phyloP scores from a whole-genome alignment of 2,888 invertebrate species.

The Dendrolimus houi region DNA sequence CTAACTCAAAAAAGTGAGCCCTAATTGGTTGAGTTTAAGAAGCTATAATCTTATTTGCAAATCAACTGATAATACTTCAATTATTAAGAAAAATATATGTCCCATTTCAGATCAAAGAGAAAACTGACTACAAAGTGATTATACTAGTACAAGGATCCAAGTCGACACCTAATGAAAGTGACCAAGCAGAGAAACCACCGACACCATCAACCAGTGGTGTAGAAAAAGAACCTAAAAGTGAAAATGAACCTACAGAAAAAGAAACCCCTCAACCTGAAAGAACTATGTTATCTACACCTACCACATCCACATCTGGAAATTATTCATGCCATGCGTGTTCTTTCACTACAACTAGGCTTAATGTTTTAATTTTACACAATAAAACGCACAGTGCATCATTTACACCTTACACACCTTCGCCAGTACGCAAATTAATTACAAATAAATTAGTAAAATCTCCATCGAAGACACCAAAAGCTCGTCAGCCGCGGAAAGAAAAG shows the following conservation, averaged over 20 bases:
- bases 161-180: constrained; percentile 28
- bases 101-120: constrained; percentile 52
- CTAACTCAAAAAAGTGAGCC: too few relatives aligned
- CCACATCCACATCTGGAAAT: constrained; percentile 38
- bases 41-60: not conserved
- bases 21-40: not conserved
- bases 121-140: constrained; percentile 78
- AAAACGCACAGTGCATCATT: constrained; percentile 80
- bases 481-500: constrained; percentile 51
- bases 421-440: constrained; percentile 45
- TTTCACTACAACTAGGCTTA: constrained; percentile 81
- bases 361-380: constrained; percentile 84
- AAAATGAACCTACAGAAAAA: constrained; percentile 16
- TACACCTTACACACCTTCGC: constrained; percentile 60
- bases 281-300: constrained; percentile 17
- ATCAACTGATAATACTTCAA: not conserved
- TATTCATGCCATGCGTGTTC: constrained; percentile 80
- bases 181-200: constrained; percentile 22
- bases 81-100: not conserved
- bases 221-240: constrained; percentile 24
- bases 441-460: constrained; percentile 30
- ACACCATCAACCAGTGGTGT: constrained; percentile 41
- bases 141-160: constrained; percentile 78
- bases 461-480: constrained; percentile 40
- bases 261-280: constrained; percentile 16